Evolutionary conservation across 2,113 vertebrate genomes (phyloP).

Genomic region (Zeus faber): DNA sequence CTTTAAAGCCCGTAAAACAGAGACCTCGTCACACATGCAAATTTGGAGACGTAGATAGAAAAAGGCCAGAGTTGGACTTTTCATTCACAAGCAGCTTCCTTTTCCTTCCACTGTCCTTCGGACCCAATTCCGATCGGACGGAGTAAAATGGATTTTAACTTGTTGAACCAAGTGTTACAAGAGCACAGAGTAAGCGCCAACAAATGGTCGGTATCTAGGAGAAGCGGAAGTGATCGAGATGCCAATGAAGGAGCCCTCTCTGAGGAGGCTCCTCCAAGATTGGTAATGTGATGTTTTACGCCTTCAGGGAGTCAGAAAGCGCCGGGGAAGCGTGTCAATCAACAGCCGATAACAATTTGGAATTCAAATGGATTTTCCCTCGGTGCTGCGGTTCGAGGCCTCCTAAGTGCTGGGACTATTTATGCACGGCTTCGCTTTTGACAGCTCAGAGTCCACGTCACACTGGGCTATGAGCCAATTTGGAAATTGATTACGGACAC

Average conservation of each 20-base stretch:
- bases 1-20: no score
- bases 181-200: no score
- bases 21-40: no score
- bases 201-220: no score
- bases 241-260: background rate
- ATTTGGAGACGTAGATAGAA: no score
- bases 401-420: slow-evolving; percentile 4
- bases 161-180: no score
- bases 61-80: no score
- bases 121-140: no score
- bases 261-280: background rate
- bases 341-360: slow-evolving; percentile 20
- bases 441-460: slow-evolving; percentile 4
- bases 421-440: slow-evolving; percentile 21
- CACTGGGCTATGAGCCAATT: slow-evolving; percentile 16
- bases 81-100: no score
- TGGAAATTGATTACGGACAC: slow-evolving; percentile 15
- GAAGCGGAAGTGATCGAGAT: background rate
- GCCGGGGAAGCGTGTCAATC: slow-evolving; percentile 1
- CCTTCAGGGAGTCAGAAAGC: background rate
- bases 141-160: no score
- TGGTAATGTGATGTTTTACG: slow-evolving; percentile 12
- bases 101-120: no score
- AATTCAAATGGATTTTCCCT: slow-evolving; percentile 19
- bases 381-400: slow-evolving; percentile 6